phyloP scores from a whole-genome alignment of 2,113 vertebrate genomes.

The Lophius piscatorius region DNA sequence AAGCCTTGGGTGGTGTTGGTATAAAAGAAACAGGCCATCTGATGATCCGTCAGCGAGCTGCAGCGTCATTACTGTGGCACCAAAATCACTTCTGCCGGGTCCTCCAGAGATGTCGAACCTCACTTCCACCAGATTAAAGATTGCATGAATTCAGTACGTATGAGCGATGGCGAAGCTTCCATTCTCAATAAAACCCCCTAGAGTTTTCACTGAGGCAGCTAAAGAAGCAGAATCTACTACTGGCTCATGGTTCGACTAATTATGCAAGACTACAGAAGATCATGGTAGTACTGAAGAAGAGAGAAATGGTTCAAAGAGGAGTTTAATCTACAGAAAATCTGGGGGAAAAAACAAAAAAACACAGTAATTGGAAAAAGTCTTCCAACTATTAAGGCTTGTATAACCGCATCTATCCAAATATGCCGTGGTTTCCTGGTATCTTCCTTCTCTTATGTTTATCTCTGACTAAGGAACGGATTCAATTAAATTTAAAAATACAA shows the following conservation, averaged over 20 bases:
- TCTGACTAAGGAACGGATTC: too few species aligned
- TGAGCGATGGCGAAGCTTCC: slow-evolving; percentile 23
- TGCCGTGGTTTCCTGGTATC: too few species aligned
- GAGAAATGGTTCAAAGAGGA: slow-evolving; percentile 29
- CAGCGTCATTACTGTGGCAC: slow-evolving; percentile 47
- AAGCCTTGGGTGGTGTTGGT: slow-evolving; percentile 35
- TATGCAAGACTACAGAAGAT: slow-evolving; percentile 43
- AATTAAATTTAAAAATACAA: too few species aligned
- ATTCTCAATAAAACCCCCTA: slow-evolving; percentile 19
- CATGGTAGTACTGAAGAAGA: slow-evolving; percentile 33
- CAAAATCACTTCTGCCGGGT: slow-evolving; percentile 50
- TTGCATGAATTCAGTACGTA: slow-evolving; percentile 54
- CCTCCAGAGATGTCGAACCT: slow-evolving; percentile 59
- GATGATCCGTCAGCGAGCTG: slow-evolving; percentile 51
- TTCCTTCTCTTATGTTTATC: too few species aligned
- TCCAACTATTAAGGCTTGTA: too few species aligned
- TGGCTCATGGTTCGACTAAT: slow-evolving; percentile 53
- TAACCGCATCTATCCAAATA: too few species aligned
- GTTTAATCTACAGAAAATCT: not conserved
- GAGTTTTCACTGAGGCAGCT: slow-evolving; percentile 34
- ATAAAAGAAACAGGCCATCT: slow-evolving; percentile 44
- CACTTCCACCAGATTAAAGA: slow-evolving; percentile 68
- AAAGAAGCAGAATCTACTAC: slow-evolving; percentile 35
- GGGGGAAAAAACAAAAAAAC: not conserved
- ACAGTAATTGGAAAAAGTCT: too few species aligned